Conservation (phyloP, 1,140 invertebrate genomes). For the Drepana arcuata region DNA sequence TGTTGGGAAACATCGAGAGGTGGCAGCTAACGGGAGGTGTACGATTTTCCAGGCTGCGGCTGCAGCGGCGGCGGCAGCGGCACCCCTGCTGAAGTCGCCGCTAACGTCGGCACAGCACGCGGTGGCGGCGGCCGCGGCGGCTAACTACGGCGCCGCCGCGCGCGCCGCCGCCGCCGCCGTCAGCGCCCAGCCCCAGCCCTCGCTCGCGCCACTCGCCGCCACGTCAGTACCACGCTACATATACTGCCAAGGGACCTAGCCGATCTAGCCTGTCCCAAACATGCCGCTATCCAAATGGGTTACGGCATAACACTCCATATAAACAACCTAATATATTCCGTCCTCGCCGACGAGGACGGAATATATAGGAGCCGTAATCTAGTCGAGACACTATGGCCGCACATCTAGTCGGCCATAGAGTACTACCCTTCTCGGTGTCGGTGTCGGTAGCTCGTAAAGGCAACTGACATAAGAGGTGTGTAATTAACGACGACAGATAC, state of each 20-base stretch:
- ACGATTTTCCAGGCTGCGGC: too few relatives aligned
- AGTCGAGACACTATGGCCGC: too few relatives aligned
- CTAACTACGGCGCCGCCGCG: conserved; percentile 74
- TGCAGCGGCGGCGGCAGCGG: conserved; percentile 77
- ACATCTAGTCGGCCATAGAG: too few relatives aligned
- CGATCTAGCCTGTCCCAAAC: background rate
- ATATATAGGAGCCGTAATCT: too few relatives aligned
- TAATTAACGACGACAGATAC: too few relatives aligned
- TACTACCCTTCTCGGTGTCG: too few relatives aligned
- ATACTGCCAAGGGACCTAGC: too few relatives aligned
- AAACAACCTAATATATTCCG: background rate
- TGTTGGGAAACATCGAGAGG: too few relatives aligned
- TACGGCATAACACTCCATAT: background rate
- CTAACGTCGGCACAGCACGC: conserved; percentile 77
- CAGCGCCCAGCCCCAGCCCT: conserved; percentile 79
- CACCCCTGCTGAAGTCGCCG: conserved; percentile 79
- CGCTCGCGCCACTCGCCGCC: conserved; percentile 43
- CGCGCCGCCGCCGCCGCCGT: conserved; percentile 81
- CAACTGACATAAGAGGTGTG: too few relatives aligned
- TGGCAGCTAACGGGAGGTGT: too few relatives aligned
- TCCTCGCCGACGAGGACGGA: too few relatives aligned
- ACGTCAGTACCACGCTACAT: conserved; percentile 26
- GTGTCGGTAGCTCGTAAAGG: too few relatives aligned
- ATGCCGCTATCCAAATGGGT: background rate
- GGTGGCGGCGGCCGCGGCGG: conserved; percentile 79